Conservation (phyloP, 2,797 vertebrate genomes). For the Meda fulgida region DNA sequence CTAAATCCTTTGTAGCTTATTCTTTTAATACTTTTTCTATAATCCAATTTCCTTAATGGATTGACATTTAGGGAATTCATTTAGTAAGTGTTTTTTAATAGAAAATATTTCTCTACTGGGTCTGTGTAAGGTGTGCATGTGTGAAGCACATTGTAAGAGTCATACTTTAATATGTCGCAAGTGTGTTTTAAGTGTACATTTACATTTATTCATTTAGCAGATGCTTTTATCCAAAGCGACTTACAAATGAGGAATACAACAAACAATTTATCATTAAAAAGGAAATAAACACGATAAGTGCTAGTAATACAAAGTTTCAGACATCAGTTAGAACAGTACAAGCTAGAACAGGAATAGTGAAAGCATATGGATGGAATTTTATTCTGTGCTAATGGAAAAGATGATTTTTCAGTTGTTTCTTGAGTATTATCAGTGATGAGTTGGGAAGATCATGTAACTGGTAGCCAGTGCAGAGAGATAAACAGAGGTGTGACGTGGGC, state of each 20-base stretch:
- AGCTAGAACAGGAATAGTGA: background rate
- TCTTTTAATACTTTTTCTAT: constrained; percentile 32
- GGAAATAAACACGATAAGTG: background rate
- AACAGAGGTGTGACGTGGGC: background rate
- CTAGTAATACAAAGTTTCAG: background rate
- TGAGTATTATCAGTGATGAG: background rate
- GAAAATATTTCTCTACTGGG: background rate
- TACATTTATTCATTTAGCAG: background rate
- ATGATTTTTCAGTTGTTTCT: background rate
- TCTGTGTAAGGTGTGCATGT: background rate
- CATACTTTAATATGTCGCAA: background rate
- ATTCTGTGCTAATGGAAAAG: background rate
- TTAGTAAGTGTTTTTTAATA: constrained; percentile 15
- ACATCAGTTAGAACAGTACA: background rate
- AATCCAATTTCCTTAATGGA: constrained; percentile 50
- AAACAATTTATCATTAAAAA: background rate
- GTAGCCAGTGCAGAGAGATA: background rate
- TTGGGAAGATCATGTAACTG: background rate
- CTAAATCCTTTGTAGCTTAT: background rate
- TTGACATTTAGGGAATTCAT: constrained; percentile 43
- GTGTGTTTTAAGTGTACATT: background rate
- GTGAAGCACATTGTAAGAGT: background rate
- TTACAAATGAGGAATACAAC: background rate
- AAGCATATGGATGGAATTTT: background rate
- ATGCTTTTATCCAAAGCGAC: background rate